Percentiles rank a stretch among this genome's conserved stretches.
Conservation (phyloP, 2,113 vertebrate genomes). For the Toxotes chatareus region DNA sequence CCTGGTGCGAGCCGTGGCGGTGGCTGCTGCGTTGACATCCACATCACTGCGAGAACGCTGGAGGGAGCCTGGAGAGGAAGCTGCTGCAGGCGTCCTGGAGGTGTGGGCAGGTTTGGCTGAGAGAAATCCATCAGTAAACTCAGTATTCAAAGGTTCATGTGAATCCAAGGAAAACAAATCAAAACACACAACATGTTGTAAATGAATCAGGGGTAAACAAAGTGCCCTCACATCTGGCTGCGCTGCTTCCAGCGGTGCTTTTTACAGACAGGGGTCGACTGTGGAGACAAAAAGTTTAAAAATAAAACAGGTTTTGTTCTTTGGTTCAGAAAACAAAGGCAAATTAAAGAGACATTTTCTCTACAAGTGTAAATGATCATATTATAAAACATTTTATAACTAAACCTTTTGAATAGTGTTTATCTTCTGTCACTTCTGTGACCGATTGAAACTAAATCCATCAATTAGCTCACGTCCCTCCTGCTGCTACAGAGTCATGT, state of each 20-base stretch:
- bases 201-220: neutral
- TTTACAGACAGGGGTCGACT: constrained; percentile 76
- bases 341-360: too few relatives aligned
- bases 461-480: too few relatives aligned
- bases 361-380: too few relatives aligned
- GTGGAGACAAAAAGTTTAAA: constrained; percentile 2
- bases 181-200: too few relatives aligned
- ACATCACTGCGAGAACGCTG: constrained; percentile 95
- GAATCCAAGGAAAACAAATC: too few relatives aligned
- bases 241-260: constrained; percentile 48
- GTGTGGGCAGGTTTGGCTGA: constrained; percentile 74
- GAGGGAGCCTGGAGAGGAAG: constrained; percentile 81
- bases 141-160: too few relatives aligned
- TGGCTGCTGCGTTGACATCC: constrained; percentile 90
- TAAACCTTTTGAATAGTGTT: too few relatives aligned
- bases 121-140: neutral
- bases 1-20: constrained; percentile 87
- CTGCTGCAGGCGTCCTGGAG: constrained; percentile 69
- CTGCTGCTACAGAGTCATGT: neutral
- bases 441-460: too few relatives aligned
- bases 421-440: too few relatives aligned
- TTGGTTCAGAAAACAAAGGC: too few relatives aligned
- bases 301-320: too few relatives aligned
- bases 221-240: constrained; percentile 66
- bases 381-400: too few relatives aligned